Percentiles rank a stretch among this genome's conserved stretches.
These are phyloP conservation scores for Mohoua ochrocephala DNA, from an alignment of 2,113 vertebrate species.

Conservation along the genomic window DNA sequence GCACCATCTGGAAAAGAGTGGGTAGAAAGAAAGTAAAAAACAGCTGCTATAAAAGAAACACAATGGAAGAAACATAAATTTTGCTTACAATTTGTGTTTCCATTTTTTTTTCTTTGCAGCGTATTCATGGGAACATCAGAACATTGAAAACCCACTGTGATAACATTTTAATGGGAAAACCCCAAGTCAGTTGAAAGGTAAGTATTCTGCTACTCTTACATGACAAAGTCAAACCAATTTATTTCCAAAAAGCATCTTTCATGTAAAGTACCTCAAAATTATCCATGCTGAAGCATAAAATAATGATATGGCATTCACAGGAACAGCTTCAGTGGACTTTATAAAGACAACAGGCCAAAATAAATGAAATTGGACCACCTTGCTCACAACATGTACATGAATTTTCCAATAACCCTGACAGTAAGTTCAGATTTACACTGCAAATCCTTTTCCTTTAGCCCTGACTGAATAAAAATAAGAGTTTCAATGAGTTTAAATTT, in stretches of 20 bases:
- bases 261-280: not conserved
- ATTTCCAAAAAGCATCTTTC: not conserved
- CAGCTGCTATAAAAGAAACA: not conserved
- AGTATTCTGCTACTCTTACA: not conserved
- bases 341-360: not conserved
- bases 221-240: not conserved
- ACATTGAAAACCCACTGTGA: not conserved
- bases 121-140: not conserved
- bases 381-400: not conserved
- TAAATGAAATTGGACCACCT: not conserved
- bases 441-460: not conserved
- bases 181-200: not conserved
- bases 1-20: not conserved
- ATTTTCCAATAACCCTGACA: not conserved
- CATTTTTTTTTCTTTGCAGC: not conserved
- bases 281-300: not conserved
- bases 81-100: not conserved
- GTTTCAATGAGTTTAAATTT: not conserved
- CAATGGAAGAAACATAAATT: not conserved
- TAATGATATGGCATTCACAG: not conserved
- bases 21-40: not conserved
- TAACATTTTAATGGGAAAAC: not conserved
- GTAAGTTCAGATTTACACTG: not conserved
- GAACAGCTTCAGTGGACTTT: not conserved
- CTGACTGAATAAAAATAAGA: not conserved